Evolutionary conservation across 2,888 invertebrate genomes (phyloP), one percentile per base, ranked within the genome.

Genomic region (Allolobophora icterica): DNA sequence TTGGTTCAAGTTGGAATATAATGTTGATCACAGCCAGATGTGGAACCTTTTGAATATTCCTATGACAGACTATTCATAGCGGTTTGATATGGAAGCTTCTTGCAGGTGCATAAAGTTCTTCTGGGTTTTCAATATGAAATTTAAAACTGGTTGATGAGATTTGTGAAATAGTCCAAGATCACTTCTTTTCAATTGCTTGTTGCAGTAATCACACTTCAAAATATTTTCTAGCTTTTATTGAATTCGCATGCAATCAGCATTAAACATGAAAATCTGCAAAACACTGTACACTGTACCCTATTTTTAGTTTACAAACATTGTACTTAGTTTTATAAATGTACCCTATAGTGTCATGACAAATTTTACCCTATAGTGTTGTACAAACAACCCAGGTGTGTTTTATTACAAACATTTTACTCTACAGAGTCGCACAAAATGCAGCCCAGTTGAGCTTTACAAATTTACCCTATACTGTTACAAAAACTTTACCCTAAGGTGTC

Each of bases 221-320:
- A n/a, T 71, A 71, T 71, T 71, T 71, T 71, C 30, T 71, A 71
- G 71, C 30, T 71, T 71, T 71, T 71, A 71, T 71, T 71, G 71
- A 71, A 71, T 71, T 71, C 30, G n/a, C 71, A 71, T 71, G 71
- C 71, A 71, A 71, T 71, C 71, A 71, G 71, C 30, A 71, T 71
- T 71, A 71, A 71, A 30, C 71, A 17, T 52, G 71, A 71, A 71
- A 71, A 71, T 71, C 71, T n/a, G 71, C 30, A 71, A 45, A 52
- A 71, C 71, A 71, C 71, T 71, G 52, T 52, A 52, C 52, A 52
- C 52, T 52, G 71, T 71, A 71, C 71, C 71, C 52, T 52, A 71
- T 71, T 71, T n/a, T 71, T 71, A n/a, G 71, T 71, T n/a, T 71
- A 71, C 71, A 71, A 52, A 71, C 71, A n/a, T n/a, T 71, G 71